A percentile compares a stretch with the other conserved stretches of the same genome.
Evolutionary conservation across 2,888 invertebrate species (phyloP).

Genomic region (Leucophora obtusa): DNA sequence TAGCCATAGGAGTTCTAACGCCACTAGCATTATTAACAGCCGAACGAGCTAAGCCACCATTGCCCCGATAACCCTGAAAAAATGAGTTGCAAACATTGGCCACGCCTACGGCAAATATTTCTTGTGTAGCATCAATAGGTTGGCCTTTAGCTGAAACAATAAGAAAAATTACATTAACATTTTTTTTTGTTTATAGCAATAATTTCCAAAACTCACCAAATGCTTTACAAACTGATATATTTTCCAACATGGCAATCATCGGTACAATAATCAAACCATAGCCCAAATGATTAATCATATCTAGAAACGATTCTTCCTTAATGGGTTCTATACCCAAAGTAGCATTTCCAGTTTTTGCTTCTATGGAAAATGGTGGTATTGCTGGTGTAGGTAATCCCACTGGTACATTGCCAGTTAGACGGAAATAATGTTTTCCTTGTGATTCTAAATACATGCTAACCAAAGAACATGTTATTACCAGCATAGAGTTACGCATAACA

Average conservation of each 20-base stretch:
- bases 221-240: slow-evolving; percentile 83
- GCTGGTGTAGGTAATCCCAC: slow-evolving; percentile 84
- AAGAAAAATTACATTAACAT: not conserved
- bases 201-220: slow-evolving; percentile 63
- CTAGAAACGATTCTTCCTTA: slow-evolving; percentile 79
- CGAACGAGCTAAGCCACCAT: slow-evolving; percentile 87
- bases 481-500: slow-evolving; percentile 88
- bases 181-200: not conserved
- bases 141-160: slow-evolving; percentile 82
- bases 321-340: slow-evolving; percentile 64
- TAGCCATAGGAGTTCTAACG: slow-evolving; percentile 89
- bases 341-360: slow-evolving; percentile 68
- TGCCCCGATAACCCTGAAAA: slow-evolving; percentile 88
- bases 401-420: slow-evolving; percentile 85
- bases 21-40: slow-evolving; percentile 94
- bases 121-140: slow-evolving; percentile 92
- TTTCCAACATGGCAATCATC: slow-evolving; percentile 90
- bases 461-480: slow-evolving; percentile 85
- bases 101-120: slow-evolving; percentile 89
- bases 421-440: slow-evolving; percentile 79
- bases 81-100: slow-evolving; percentile 88
- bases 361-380: slow-evolving; percentile 83
- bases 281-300: slow-evolving; percentile 88
- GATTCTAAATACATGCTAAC: slow-evolving; percentile 83
- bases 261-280: slow-evolving; percentile 91